Conservation (phyloP, 1,140 invertebrate genomes). For the Drosophila tropicalis region DNA sequence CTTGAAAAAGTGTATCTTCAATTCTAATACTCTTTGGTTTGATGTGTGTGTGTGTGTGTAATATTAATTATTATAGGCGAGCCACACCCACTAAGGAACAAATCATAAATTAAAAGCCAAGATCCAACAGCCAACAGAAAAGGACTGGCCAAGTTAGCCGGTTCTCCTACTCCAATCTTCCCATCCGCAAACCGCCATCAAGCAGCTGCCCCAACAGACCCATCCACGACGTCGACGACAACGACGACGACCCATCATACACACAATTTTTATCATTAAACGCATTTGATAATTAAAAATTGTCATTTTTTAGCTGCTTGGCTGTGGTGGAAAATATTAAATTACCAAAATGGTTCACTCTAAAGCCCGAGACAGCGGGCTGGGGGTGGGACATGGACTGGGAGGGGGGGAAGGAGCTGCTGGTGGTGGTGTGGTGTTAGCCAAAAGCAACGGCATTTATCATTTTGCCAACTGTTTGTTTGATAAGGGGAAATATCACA, state of each 20-base stretch:
- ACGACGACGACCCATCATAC: constrained; percentile 21
- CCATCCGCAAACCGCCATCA: not conserved
- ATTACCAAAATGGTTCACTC: constrained; percentile 36
- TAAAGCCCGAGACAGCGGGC: not conserved
- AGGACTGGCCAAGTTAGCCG: constrained; percentile 4
- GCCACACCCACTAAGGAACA: constrained; percentile 73
- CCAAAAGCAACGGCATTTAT: constrained; percentile 70
- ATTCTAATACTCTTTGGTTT: constrained; percentile 1
- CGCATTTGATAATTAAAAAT: constrained; percentile 83
- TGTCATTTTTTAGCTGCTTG: constrained; percentile 76
- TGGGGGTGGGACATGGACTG: not conserved
- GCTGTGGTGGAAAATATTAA: constrained; percentile 48
- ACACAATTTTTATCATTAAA: constrained; percentile 82
- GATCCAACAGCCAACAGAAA: constrained; percentile 25
- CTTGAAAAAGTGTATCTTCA: not conserved
- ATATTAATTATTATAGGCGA: constrained; percentile 80
- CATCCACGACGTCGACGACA: not conserved
- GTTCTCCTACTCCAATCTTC: too few relatives aligned
- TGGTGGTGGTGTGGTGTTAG: constrained; percentile 23
- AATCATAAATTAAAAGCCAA: constrained; percentile 79
- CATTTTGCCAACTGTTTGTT: constrained; percentile 81
- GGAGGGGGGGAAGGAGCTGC: not conserved
- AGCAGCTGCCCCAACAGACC: constrained; percentile 23
- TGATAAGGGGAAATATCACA: constrained; percentile 68
- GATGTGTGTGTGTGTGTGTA: constrained; percentile 54